phyloP scores from a whole-genome alignment of 2,888 invertebrate species.

The Pheosia tremula region DNA sequence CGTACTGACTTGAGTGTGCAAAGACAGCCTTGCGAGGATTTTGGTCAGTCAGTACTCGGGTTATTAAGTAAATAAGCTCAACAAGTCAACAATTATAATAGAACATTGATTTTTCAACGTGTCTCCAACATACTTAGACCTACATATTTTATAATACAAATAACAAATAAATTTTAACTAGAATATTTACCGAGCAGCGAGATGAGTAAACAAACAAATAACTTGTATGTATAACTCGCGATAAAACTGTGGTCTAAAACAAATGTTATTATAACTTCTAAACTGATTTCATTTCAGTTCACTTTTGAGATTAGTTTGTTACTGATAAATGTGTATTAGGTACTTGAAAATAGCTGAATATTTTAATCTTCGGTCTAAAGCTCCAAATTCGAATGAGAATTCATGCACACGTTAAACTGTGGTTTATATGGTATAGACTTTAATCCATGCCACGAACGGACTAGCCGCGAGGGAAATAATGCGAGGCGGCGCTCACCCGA shows the following conservation, averaged over 20 bases:
- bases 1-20: no score
- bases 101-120: not conserved
- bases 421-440: no score
- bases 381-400: not conserved
- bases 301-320: slow-evolving; percentile 2
- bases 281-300: slow-evolving; percentile 1
- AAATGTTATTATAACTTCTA: not conserved
- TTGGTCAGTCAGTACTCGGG: no score
- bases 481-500: no score
- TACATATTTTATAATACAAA: not conserved
- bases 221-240: not conserved
- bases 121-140: not conserved
- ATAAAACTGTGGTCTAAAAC: not conserved
- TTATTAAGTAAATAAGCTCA: not conserved
- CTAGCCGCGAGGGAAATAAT: no score
- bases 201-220: slow-evolving; percentile 1
- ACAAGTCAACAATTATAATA: not conserved
- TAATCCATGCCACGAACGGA: no score
- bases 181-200: not conserved
- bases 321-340: not conserved
- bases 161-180: not conserved
- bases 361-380: not conserved
- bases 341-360: not conserved
- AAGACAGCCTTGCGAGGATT: no score
- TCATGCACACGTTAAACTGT: no score